A percentile compares a stretch with the other conserved stretches of the same genome.
Conservation (phyloP, 2,888 invertebrate genomes). For the Scaptomyza caliginosa region DNA sequence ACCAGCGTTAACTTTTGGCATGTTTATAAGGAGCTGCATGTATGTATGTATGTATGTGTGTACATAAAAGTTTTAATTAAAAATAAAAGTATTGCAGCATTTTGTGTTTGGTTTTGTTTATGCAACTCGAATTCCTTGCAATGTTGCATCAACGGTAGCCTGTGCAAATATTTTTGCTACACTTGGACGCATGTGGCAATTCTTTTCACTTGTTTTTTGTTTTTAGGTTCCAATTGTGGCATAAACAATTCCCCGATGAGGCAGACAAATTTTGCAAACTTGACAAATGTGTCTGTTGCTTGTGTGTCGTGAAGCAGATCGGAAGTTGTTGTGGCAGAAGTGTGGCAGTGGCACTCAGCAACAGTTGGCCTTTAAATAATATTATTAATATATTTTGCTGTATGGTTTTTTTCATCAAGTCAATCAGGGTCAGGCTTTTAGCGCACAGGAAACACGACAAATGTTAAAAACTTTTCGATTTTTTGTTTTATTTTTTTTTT, state of each 20-base stretch:
- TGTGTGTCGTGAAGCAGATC: slow-evolving; percentile 21
- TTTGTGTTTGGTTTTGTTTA: slow-evolving; percentile 48
- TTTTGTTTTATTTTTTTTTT: background rate
- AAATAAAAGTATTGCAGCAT: slow-evolving; percentile 55
- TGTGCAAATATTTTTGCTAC: slow-evolving; percentile 64
- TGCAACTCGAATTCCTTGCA: slow-evolving; percentile 37
- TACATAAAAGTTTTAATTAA: slow-evolving; percentile 70
- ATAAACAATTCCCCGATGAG: slow-evolving; percentile 49
- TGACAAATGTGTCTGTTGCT: slow-evolving; percentile 22
- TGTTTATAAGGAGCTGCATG: slow-evolving; percentile 27
- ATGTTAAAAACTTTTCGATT: slow-evolving; percentile 4
- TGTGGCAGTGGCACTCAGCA: slow-evolving; percentile 21
- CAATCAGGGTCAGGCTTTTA: background rate
- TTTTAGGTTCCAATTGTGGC: slow-evolving; percentile 15
- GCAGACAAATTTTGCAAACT: slow-evolving; percentile 36
- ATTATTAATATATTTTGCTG: slow-evolving; percentile 29
- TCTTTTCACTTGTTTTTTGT: background rate
- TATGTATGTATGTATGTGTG: slow-evolving; percentile 3
- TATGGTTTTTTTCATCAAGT: slow-evolving; percentile 10
- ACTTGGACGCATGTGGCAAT: slow-evolving; percentile 15
- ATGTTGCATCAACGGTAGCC: slow-evolving; percentile 59
- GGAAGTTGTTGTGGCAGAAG: slow-evolving; percentile 37
- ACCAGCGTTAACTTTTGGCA: slow-evolving; percentile 42
- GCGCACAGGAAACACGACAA: slow-evolving; percentile 13
- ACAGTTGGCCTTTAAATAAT: slow-evolving; percentile 21